These are phyloP conservation scores for Panurus biarmicus DNA, from an alignment of 2,113 vertebrate species.

Conservation along the genomic window DNA sequence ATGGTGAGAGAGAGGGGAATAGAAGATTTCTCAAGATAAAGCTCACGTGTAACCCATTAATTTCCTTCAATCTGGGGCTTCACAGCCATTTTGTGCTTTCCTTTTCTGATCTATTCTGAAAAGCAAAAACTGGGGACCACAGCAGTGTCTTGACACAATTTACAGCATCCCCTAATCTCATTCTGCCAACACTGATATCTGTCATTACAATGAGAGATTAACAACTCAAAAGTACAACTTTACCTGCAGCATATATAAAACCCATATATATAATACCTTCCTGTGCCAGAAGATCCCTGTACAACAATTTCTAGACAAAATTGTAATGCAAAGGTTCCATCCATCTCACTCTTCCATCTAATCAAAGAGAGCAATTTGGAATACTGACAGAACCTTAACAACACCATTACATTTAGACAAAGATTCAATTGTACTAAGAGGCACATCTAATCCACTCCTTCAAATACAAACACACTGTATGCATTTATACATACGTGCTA, in stretches of 20 bases:
- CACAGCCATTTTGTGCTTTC: neutral
- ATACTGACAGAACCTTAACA: neutral
- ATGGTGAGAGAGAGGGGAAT: neutral
- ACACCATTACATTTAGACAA: neutral
- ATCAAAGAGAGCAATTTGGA: neutral
- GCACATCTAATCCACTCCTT: neutral
- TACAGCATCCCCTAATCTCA: neutral
- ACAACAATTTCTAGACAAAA: neutral
- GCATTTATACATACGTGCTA: fast-evolving
- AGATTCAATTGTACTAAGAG: neutral
- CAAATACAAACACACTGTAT: neutral
- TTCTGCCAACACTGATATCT: neutral
- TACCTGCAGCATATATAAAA: neutral
- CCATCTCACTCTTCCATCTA: neutral
- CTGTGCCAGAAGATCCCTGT: neutral
- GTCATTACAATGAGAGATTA: neutral
- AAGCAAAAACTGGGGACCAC: neutral
- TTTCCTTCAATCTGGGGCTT: neutral
- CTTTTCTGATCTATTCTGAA: neutral
- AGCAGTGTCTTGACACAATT: neutral
- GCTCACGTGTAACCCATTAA: neutral
- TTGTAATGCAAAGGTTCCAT: neutral
- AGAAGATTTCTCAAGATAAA: neutral
- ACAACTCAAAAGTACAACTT: neutral
- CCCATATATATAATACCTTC: neutral